Conservation (phyloP, 2,797 vertebrate species). For the Clarias pachynema region DNA sequence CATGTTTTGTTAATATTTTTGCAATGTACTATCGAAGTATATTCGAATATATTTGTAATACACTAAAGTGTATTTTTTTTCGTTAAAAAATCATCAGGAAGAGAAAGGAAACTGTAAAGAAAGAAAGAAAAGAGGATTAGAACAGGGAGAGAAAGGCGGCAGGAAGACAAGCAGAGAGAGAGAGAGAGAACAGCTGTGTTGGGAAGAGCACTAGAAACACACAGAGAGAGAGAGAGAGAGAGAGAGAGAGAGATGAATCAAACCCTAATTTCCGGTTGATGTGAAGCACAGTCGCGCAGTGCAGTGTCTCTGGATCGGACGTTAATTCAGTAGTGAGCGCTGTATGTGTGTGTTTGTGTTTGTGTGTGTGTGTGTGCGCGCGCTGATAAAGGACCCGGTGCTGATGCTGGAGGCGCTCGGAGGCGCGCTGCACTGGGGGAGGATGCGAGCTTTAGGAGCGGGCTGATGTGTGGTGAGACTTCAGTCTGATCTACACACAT, state of each 20-base stretch:
- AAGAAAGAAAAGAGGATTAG: too few relatives aligned
- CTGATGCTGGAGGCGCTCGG: background rate
- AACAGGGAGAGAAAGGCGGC: too few relatives aligned
- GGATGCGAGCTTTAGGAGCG: conserved; percentile 1
- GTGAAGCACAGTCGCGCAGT: background rate
- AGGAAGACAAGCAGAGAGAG: too few relatives aligned
- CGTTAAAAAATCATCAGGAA: too few relatives aligned
- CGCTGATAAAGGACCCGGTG: background rate
- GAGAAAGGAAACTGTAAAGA: too few relatives aligned
- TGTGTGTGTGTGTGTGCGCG: background rate
- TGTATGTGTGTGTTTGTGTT: too few relatives aligned
- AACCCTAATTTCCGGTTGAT: background rate
- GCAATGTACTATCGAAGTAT: too few relatives aligned
- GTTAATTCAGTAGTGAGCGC: background rate
- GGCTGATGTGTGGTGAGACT: background rate
- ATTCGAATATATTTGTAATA: too few relatives aligned
- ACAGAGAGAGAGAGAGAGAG: background rate
- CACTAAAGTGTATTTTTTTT: too few relatives aligned
- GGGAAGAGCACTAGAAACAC: background rate
- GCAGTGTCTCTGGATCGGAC: background rate
- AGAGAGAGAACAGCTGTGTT: background rate
- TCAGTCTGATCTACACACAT: background rate
- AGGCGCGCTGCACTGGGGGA: background rate
- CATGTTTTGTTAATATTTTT: too few relatives aligned
- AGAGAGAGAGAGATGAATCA: conserved; percentile 1